Percentiles rank a stretch among this genome's conserved stretches.
Conservation (phyloP, 2,113 vertebrate species). For the Mohoua ochrocephala region DNA sequence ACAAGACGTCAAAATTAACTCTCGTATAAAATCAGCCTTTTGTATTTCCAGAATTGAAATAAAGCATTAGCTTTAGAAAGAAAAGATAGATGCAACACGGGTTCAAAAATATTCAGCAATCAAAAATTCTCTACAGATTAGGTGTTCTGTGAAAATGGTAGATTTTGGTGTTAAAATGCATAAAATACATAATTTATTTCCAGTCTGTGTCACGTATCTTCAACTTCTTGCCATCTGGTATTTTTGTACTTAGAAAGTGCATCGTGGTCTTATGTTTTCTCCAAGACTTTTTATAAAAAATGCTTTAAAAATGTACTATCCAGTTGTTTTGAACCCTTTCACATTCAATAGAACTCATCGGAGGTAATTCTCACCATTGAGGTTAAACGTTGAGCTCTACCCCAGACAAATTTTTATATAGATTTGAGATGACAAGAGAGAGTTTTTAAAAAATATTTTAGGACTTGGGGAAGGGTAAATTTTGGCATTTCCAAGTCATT, state of each 20-base stretch:
- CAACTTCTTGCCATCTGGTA: not conserved
- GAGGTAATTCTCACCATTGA: not conserved
- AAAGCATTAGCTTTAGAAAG: not conserved
- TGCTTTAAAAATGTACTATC: accelerated
- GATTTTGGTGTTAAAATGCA: not conserved
- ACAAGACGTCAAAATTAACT: not conserved
- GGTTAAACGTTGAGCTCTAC: not conserved
- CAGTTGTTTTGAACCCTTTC: not conserved
- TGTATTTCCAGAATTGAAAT: not conserved
- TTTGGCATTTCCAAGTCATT: not conserved
- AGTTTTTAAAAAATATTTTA: not conserved
- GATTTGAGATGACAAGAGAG: not conserved
- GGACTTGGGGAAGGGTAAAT: accelerated
- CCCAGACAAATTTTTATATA: not conserved
- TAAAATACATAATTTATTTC: not conserved
- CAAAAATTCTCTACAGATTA: not conserved
- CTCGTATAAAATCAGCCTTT: not conserved
- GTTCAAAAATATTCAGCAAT: not conserved
- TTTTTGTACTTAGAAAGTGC: not conserved
- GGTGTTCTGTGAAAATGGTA: not conserved
- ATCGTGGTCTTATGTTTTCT: not conserved
- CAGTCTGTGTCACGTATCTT: not conserved
- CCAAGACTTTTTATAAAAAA: not conserved
- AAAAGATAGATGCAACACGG: not conserved
- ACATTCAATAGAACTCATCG: accelerated